Evolutionary conservation across 2,888 invertebrate genomes (phyloP).

Genomic region (Busseola fusca): DNA sequence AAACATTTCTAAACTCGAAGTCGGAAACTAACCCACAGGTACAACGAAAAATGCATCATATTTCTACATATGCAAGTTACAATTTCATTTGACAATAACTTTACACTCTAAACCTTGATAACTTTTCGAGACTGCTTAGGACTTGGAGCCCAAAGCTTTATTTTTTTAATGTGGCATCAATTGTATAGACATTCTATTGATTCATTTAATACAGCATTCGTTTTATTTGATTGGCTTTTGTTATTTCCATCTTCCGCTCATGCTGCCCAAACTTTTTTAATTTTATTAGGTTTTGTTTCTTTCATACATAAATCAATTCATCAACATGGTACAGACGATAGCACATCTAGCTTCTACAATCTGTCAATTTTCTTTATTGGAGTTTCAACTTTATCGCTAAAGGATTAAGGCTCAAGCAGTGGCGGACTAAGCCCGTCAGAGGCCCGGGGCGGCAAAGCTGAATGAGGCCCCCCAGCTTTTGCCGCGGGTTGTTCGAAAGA

Average conservation of each 20-base stretch:
- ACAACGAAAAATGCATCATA: slow-evolving; percentile 67
- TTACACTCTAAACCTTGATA: slow-evolving; percentile 14
- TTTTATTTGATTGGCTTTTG: not conserved
- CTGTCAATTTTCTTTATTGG: too few species aligned
- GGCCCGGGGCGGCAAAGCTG: too few species aligned
- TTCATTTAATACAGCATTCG: not conserved
- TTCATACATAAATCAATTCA: not conserved
- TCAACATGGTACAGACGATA: not conserved
- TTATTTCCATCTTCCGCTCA: not conserved
- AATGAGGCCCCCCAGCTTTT: too few species aligned
- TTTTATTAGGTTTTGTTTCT: not conserved
- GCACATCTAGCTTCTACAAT: too few species aligned
- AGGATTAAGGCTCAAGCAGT: too few species aligned
- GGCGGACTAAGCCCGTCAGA: too few species aligned
- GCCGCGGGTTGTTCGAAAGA: too few species aligned
- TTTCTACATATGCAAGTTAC: slow-evolving; percentile 52
- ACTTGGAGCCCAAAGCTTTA: not conserved
- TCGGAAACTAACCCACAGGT: slow-evolving; percentile 63
- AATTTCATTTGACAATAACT: slow-evolving; percentile 37
- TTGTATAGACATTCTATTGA: slow-evolving; percentile 10
- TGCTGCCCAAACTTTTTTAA: too few species aligned
- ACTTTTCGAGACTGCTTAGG: not conserved
- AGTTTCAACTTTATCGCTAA: too few species aligned
- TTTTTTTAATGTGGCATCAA: slow-evolving; percentile 10
- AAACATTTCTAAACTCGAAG: slow-evolving; percentile 36